Evolutionary conservation across 2,113 vertebrate species (phyloP).

Genomic region (Corynorhinus townsendii): DNA sequence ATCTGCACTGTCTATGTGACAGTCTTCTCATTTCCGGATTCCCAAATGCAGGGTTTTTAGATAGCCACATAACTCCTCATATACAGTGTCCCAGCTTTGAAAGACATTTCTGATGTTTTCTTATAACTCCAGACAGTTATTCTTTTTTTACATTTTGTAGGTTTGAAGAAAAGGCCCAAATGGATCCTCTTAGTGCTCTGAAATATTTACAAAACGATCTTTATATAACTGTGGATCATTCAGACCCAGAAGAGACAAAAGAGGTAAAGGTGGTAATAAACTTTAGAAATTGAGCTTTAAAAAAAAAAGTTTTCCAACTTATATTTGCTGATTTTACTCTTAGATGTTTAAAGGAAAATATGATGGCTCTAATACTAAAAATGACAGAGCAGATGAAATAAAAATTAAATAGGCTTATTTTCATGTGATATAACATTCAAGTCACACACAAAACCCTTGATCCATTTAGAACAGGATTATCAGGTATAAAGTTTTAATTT

Average conservation of each 20-base stretch:
- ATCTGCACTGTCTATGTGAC: neutral
- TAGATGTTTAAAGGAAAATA: conserved; percentile 32
- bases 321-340: neutral
- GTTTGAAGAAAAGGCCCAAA: conserved; percentile 98
- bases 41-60: neutral
- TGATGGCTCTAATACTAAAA: neutral
- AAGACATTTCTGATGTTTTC: conserved; percentile 14
- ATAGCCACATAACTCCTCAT: neutral
- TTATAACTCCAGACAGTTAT: neutral
- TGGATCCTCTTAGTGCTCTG: conserved; percentile 94
- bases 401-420: conserved; percentile 13
- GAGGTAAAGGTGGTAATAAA: conserved; percentile 83
- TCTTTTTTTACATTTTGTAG: conserved; percentile 77
- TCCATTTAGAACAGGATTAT: conserved; percentile 11
- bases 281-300: neutral
- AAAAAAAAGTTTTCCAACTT: neutral
- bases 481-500: conserved; percentile 13
- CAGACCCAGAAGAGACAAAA: conserved; percentile 96
- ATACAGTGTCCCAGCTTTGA: neutral
- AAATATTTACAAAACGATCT: conserved; percentile 99
- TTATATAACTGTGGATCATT: conserved; percentile 97
- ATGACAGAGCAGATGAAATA: neutral
- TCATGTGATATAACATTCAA: neutral
- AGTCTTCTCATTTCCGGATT: neutral
- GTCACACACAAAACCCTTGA: neutral